These are phyloP conservation scores for Poecilia wingei DNA, from an alignment of 2,797 vertebrate species.

Conservation along the genomic window DNA sequence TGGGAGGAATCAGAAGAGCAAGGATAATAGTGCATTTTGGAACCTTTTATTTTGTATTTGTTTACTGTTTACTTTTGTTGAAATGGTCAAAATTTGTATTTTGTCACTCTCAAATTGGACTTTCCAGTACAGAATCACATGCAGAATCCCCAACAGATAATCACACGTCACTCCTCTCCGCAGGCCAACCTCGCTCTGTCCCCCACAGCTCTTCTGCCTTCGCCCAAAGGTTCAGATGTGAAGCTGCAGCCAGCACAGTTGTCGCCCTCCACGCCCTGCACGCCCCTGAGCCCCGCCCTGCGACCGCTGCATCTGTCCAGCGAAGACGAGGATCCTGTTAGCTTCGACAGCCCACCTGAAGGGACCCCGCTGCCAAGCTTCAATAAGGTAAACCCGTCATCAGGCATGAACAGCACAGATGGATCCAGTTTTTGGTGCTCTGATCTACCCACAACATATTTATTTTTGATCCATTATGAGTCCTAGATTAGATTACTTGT, in stretches of 20 bases:
- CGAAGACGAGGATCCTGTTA: constrained; percentile 74
- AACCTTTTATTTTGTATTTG: not conserved
- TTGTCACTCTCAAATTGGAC: not conserved
- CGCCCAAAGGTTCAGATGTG: constrained; percentile 74
- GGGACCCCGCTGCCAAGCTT: constrained; percentile 72
- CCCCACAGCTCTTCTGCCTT: constrained; percentile 73
- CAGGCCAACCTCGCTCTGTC: constrained; percentile 83
- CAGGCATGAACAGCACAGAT: not conserved
- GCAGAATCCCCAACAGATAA: not conserved
- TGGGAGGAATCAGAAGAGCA: not conserved
- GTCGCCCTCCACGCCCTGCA: constrained; percentile 49
- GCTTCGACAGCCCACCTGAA: constrained; percentile 77
- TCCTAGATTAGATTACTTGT: not conserved
- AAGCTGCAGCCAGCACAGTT: constrained; percentile 65
- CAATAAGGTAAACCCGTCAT: constrained; percentile 77
- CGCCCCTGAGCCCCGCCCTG: constrained; percentile 43
- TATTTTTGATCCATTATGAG: not conserved
- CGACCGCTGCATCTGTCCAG: constrained; percentile 52
- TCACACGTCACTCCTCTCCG: constrained; percentile 13
- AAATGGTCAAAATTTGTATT: not conserved
- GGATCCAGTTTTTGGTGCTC: not conserved
- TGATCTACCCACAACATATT: not conserved
- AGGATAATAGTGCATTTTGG: not conserved
- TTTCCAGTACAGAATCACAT: not conserved
- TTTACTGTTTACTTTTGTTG: not conserved